Base-by-base conservation (phyloP, 1,140 invertebrate species). In the Lordiphosa mommai region DNA sequence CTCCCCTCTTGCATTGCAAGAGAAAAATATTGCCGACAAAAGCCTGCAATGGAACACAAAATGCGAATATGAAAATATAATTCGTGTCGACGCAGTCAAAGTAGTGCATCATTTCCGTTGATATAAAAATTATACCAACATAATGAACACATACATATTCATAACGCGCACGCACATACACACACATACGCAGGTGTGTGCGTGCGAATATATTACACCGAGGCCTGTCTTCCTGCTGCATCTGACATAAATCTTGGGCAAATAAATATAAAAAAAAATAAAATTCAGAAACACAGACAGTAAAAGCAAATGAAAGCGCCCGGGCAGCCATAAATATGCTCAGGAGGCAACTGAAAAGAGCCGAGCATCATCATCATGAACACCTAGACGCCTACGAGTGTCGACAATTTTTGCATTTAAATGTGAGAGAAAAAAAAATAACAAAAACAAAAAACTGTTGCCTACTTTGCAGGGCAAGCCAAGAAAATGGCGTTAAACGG, bases 141-240 rank as follows among this genome's bases (percentile, higher is more conserved):
- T 82, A 76, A 82, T 82, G 67, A 84, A 82, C 76, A 52, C 76
- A 82, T 76, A 74, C 76, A 82, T 82, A 82, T 82, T 84, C 77
- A 82, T 84, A 84, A 64, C 57, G 68, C 55, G 47, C 66, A 69
- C 51, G 38, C 55, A 36, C 61, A 49, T 16, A 49, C 41, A 33
- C 40, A 33, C 20, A 13, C 30, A 61, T 16, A 2, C 7, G 23
- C 6, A 5, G n/a, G 30, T 34, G 37, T 8, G 64, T 53, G 58
- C 48, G 65, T 53, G 48, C 49, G 36, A 69, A 68, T 59, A 69
- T 61, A 69, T 69, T 68, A 55, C 65, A 48, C 61, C 65, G 10
- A 53, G 49, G 48, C 64, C 43, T 44, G 40, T 67, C 49, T 63
- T 74, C 53, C 61, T 82, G 36, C 36, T 51, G 77, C 41, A 58